A percentile compares a stretch with the other conserved stretches of the same genome.
Conservation (phyloP, 2,797 vertebrate species). For the Crocodylus rhombifer region DNA sequence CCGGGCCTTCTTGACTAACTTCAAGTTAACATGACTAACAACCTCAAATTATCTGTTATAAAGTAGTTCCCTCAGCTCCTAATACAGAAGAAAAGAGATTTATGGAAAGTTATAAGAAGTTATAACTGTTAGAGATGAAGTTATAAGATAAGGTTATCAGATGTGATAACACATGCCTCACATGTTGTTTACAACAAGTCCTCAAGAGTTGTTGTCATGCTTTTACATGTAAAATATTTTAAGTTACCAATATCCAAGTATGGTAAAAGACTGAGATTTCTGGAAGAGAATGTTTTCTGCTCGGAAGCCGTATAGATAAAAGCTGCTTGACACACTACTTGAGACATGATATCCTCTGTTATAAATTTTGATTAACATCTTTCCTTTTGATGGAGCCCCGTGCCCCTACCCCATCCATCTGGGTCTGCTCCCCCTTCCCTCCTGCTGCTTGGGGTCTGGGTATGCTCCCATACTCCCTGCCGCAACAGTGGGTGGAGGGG, state of each 20-base stretch:
- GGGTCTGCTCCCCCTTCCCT: too few relatives aligned
- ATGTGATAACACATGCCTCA: background rate
- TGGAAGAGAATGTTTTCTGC: background rate
- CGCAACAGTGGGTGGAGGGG: too few relatives aligned
- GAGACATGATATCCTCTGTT: conserved; percentile 6
- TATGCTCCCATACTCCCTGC: too few relatives aligned
- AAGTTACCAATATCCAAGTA: background rate
- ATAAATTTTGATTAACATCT: conserved; percentile 9
- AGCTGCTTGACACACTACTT: background rate
- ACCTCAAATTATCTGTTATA: background rate
- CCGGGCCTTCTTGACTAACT: too few relatives aligned
- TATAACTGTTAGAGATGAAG: background rate
- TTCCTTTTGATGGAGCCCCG: background rate
- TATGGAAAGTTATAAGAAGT: background rate
- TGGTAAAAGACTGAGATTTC: background rate
- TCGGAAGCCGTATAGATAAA: background rate
- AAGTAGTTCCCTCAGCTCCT: background rate
- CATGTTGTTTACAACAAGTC: background rate
- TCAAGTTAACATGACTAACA: too few relatives aligned
- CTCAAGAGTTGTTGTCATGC: background rate
- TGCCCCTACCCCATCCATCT: too few relatives aligned
- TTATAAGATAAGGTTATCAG: background rate
- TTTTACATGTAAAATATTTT: background rate
- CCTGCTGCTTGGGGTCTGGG: too few relatives aligned
- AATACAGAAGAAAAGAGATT: background rate